Base-by-base conservation (phyloP, 2,888 invertebrate species). In the Aethes cnicana region DNA sequence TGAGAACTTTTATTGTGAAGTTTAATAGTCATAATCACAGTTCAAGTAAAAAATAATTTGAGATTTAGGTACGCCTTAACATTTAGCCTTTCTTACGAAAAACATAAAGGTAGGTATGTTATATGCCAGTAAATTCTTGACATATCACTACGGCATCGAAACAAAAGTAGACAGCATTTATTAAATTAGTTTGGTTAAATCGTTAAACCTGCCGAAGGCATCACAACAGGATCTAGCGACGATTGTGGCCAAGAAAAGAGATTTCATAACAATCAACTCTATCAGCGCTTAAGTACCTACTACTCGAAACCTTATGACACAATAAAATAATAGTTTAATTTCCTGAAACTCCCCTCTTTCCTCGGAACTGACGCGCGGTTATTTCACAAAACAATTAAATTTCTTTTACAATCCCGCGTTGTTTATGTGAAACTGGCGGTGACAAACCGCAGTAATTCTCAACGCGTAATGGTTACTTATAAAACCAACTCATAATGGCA, bases 381-480 rank as follows among this genome's bases (percentile, higher is more conserved):
- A 37, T 39, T 52, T 44, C 50, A 37, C 49, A 52, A 52, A 37
- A 21, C 32, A 43, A 69, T 70, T 65, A 56, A 69, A 71, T 68
- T 71, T 67, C 56, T 61, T 63, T 64, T 61, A 57, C 61, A 63
- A 68, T 62, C 59, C 58, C 59, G 57, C 58, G 8, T 30, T 37
- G 37, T 70, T 57, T 57, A 50, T 61, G 54, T 55, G 47, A 61
- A 64, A 61, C 54, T 59, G 73, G 80, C 60, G 77, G 77, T 69
- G 42, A 33, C 48, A 64, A 71, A 72, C 79, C 77, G 57, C 79
- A 77, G 66, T 55, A 63, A 63, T 77, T 77, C 47, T 64, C 42
- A 53, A 33, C 43, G 42, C 35, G 55, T 63, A 44, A 30, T 36
- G 17, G 11, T 44, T 3, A 25, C 9, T 11, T 35, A 17, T 16